Conservation (phyloP, 2,888 invertebrate species). For the Erpobdella octoculata region DNA sequence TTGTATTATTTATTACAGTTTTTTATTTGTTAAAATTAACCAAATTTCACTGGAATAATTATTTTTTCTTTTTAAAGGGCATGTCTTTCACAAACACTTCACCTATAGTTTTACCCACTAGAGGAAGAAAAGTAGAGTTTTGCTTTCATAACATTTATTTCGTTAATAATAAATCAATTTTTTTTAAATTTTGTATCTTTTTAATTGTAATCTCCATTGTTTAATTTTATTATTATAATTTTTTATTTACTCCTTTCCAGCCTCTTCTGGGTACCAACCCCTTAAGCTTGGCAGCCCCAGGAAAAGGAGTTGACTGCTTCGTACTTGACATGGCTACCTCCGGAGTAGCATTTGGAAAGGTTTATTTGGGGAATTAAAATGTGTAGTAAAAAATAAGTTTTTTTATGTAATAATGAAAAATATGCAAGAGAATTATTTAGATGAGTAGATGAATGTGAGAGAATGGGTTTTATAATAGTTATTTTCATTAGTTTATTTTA, state of each 20-base stretch:
- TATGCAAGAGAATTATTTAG: neutral
- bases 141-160: neutral
- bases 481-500: too few species aligned
- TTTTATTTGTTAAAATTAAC: neutral
- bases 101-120: constrained; percentile 76
- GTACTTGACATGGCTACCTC: constrained; percentile 92
- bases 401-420: neutral
- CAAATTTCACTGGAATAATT: neutral
- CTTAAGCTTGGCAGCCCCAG: constrained; percentile 69
- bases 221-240: neutral
- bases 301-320: constrained; percentile 64
- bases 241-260: too few species aligned
- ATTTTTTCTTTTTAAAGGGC: constrained; percentile 56
- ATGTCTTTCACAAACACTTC: constrained; percentile 86
- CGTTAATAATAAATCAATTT: neutral
- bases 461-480: neutral
- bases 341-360: constrained; percentile 83
- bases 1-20: too few species aligned
- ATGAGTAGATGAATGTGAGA: neutral
- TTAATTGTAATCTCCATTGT: neutral
- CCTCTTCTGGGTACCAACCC: constrained; percentile 83
- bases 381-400: neutral
- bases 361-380: neutral
- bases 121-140: constrained; percentile 59
- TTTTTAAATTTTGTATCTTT: neutral